Evolutionary conservation across 2,888 invertebrate genomes (phyloP).

Genomic region (Gymnocheta viridis): DNA sequence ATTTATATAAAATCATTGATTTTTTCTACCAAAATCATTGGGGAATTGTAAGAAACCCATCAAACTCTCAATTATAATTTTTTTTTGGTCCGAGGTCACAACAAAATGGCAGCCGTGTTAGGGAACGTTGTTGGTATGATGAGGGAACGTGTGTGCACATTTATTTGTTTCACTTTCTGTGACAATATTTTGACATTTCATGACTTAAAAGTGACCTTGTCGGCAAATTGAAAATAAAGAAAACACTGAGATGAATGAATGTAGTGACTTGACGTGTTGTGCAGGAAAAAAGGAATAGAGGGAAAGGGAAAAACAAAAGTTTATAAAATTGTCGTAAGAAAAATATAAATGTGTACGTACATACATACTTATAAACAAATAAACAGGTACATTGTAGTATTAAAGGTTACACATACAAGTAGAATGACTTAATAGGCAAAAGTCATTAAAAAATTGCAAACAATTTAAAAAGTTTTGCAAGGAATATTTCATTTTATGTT

Average conservation of each 20-base stretch:
- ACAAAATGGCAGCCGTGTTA: too few relatives aligned
- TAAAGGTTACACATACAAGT: neutral
- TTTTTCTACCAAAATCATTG: too few relatives aligned
- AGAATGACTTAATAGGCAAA: neutral
- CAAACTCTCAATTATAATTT: too few relatives aligned
- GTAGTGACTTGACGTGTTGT: conserved; percentile 24
- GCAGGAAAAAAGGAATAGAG: neutral
- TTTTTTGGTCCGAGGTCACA: too few relatives aligned
- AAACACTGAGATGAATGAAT: conserved; percentile 20
- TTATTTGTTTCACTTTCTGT: conserved; percentile 35
- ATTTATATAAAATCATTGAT: too few relatives aligned
- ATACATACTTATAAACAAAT: conserved; percentile 2
- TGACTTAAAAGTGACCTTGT: conserved; percentile 60
- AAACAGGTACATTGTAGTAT: conserved; percentile 1
- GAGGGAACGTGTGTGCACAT: conserved; percentile 1
- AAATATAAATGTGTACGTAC: neutral
- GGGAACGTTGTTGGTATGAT: neutral
- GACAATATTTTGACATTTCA: conserved; percentile 67
- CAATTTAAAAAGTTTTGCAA: conserved; percentile 18
- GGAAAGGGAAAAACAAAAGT: neutral
- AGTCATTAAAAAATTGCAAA: conserved; percentile 20
- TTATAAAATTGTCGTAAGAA: neutral
- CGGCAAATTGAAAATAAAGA: conserved; percentile 37
- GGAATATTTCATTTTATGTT: conserved; percentile 10
- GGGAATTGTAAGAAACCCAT: too few relatives aligned